A percentile compares a stretch with the other conserved stretches of the same genome.
These are phyloP conservation scores for Cenopis cana DNA, from an alignment of 2,888 invertebrate species.

Conservation along the genomic window DNA sequence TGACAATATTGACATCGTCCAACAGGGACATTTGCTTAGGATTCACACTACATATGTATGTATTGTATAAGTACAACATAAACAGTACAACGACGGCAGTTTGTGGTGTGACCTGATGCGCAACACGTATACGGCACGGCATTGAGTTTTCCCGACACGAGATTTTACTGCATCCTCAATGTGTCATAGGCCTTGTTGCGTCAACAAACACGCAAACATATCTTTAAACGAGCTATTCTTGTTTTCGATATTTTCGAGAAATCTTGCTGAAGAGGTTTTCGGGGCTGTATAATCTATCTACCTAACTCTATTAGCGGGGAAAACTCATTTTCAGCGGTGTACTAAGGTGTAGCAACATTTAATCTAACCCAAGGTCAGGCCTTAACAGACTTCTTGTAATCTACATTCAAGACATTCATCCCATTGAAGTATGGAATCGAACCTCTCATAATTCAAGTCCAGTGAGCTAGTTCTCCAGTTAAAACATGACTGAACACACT, in stretches of 20 bases:
- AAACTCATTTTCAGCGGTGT: no score
- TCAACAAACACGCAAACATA: slow-evolving; percentile 10
- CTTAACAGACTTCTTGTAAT: neutral
- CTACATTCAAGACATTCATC: neutral
- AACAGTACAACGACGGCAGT: neutral
- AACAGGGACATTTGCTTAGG: no score
- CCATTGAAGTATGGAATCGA: neutral
- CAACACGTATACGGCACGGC: slow-evolving; percentile 18
- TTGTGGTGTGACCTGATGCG: slow-evolving; percentile 17
- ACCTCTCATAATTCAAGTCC: neutral
- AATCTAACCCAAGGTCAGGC: no score
- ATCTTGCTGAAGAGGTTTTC: no score
- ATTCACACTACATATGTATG: neutral
- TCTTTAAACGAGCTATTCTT: no score
- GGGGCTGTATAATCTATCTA: no score
- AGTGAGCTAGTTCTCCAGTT: neutral
- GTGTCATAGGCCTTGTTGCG: slow-evolving; percentile 29
- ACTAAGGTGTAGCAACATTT: no score
- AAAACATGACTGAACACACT: neutral
- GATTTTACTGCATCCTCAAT: slow-evolving; percentile 31
- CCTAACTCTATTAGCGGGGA: no score
- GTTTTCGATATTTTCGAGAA: no score
- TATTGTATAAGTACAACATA: no score
- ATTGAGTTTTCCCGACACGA: slow-evolving; percentile 35
- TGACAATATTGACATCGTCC: no score